Base-by-base conservation (phyloP, 2,797 vertebrate genomes). In the Apodemus agrarius region DNA sequence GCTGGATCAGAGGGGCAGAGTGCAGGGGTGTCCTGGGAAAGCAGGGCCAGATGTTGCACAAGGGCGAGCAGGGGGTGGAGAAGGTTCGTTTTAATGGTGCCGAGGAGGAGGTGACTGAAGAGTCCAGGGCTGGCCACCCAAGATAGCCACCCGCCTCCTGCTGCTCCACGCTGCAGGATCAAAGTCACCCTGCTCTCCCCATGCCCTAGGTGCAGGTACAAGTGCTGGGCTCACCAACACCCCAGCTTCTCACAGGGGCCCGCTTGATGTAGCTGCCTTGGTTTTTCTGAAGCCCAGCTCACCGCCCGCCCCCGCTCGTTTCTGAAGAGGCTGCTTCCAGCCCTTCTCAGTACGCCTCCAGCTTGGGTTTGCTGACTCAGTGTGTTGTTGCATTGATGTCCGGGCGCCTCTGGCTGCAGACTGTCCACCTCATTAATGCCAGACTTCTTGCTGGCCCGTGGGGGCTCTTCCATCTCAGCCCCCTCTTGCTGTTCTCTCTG, bases 281-380 rank as follows among this genome's bases (percentile, higher is more conserved):
- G 14, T 85, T 83, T 92, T 61, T 83, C 63, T 89, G 54, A 8
- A 76, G 57, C 82, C 69, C 76, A 74, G 76, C 94, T 81, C 67
- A n/a, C 74, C 59, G 57, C 57, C 21, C 57, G 0, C 88, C 59
- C 93, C 67, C 86, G 9, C 87, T 84, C 26, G 37, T 65, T 91
- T 96, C 95, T 92, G 92, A 96, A 95, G 96, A 88, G 49, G 63
- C 81, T n/a, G 37, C 6, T 63, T 74, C 31, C 52, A 84, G 78
- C 82, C 89, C 74, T 12, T 21, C 29, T 21, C 46, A 59, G 24
- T 40, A 37, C 14, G 13, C 85, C 93, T 95, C 95, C 61, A 24
- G 86, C 90, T 94, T 93, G 92, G 82, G 80, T 34, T 37, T 37
- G 80, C 96, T 97, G 94, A 91, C 95, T 96, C 89, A 96, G 96